Base-by-base conservation (phyloP, 2,113 vertebrate species). In the Ciconia stormi region DNA sequence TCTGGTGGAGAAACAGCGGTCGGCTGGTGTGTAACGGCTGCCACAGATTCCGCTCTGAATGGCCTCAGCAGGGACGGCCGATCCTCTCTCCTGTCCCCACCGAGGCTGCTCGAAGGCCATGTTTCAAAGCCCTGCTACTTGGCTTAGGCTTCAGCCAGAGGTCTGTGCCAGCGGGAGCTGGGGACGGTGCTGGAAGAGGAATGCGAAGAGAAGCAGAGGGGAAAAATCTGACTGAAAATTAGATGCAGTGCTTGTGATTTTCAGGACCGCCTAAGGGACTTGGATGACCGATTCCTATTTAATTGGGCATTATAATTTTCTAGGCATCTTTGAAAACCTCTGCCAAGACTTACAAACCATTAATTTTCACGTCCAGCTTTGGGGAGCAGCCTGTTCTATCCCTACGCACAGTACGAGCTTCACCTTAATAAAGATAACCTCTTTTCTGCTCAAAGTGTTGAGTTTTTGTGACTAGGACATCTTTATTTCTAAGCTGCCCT, bases 291-390 rank as follows among this genome's bases (percentile, higher is more conserved):
- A 22, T 49, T 92, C 72, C 34, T 87, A 76, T 52, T 92, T 84
- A 89, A 87, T 58, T 84, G 63, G 82, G 47, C 65, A 79, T 84
- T 84, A 59, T 72, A 34, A 87, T 84, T 87, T 96, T 46, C 77
- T 34, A 91, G 49, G 67, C 59, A 78, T 56, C 72, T 56, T 79
- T 82, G 61, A 63, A 95, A 95, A 63, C 26, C 34, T 79, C 77
- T 93, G 92, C 65, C 86, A 91, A 89, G 38, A 47, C 42, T 71
- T 76, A 20, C 5, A 38, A 91, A 26, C 29, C 3, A 1, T 79
- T 78, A 4, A 22, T 78, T 89, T 84, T 56, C 78, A 47, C 1
- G 19, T 6, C 69, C 52, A 29, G 18, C 80, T 78, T 59, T 29
- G 59, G 38, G 26, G 18, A 87, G 30, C 20, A 27, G 47, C 30